Conservation (phyloP, 2,888 invertebrate species). For the Agrilus cyanescens region DNA sequence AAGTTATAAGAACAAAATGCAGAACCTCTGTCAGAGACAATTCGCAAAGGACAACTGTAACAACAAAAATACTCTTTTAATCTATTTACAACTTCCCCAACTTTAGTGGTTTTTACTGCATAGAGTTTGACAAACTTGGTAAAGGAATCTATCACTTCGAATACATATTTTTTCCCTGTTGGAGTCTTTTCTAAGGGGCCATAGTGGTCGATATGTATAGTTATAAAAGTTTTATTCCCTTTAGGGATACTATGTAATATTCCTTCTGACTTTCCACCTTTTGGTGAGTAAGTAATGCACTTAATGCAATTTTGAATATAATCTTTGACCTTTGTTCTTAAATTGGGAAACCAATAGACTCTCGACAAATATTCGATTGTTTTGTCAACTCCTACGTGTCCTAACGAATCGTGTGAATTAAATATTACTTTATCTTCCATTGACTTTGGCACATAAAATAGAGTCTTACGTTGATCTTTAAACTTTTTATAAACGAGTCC, state of each 20-base stretch:
- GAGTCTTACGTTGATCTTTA: constrained; percentile 6
- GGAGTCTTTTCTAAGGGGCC: too few relatives aligned
- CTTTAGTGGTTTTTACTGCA: too few relatives aligned
- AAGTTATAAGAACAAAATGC: too few relatives aligned
- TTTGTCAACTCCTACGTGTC: constrained; percentile 19
- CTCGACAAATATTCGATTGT: not conserved
- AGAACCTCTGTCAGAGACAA: too few relatives aligned
- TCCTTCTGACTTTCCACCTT: constrained; percentile 2
- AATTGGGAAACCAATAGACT: constrained; percentile 5
- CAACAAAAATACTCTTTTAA: too few relatives aligned
- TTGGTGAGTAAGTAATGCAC: not conserved
- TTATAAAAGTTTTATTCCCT: not conserved
- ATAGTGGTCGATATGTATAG: too few relatives aligned
- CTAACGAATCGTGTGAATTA: constrained; percentile 19
- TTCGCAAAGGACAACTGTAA: too few relatives aligned
- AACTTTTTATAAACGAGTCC: constrained; percentile 5
- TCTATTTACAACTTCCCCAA: too few relatives aligned
- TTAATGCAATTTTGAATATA: constrained; percentile 3
- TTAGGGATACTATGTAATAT: constrained; percentile 3
- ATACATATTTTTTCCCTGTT: too few relatives aligned
- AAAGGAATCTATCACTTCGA: too few relatives aligned
- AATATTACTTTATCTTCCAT: constrained; percentile 19
- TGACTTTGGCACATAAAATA: constrained; percentile 16
- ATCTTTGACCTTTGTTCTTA: not conserved
- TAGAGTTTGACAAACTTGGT: too few relatives aligned